Base-by-base conservation (phyloP, 92 coral and sea anemone genomes). In the Muricea muricata region DNA sequence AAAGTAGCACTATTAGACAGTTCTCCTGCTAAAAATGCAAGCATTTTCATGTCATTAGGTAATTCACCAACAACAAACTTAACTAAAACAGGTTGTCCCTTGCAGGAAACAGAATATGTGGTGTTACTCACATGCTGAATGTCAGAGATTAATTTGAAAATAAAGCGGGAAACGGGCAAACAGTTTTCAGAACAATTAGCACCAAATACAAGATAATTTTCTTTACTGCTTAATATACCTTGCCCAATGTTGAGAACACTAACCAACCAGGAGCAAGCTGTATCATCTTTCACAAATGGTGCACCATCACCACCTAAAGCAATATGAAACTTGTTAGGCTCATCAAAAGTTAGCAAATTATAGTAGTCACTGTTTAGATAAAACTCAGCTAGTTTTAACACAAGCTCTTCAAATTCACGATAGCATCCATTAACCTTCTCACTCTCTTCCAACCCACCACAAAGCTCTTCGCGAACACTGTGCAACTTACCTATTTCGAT, bases 41-140 rank as follows among this genome's bases (percentile, higher is more conserved):
- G 83, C 89, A 89, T 79, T 73, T 89, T 89, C 92, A 89, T 89
- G 78, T 89, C 92, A 71, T 84, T 79, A n/a, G 92, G 92, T 24
- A 89, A 30, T 61, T 89, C 89, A 11, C 81, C 42, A 71, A 85
- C 56, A 24, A 46, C 74, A 73, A 84, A 89, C 25, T 84, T 89
- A 31, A 89, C 85, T 24, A 0, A 1, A 1, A 65, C 72, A 7
- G 35, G 39, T n/a, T 65, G 37, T 12, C 35, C 30, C 10, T 31
- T 79, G 34, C 82, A 72, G 37, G 41, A 24, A 0, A 89, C 83
- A 68, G 85, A 52, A 21, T 60, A 88, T 17, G 65, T 65, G 7
- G 72, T 87, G 12, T 31, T 46, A 73, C 69, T 85, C 13, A 80
- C 39, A 47, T 79, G 57, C 35, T 29, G 63, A 2, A 86, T 63